phyloP scores from a whole-genome alignment of 2,888 invertebrate genomes.

The Galerucella pusilla region DNA sequence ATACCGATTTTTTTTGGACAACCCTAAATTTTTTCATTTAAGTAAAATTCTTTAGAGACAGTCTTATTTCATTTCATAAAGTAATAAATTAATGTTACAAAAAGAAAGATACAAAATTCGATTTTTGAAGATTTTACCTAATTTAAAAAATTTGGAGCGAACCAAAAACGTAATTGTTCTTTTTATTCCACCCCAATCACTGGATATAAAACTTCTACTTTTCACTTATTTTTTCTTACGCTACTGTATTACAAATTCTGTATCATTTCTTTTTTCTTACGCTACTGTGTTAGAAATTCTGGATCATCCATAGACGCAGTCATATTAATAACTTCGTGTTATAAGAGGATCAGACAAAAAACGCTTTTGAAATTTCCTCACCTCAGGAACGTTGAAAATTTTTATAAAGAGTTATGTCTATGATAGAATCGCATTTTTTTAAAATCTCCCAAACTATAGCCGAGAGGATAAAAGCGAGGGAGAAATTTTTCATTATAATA shows the following conservation, averaged over 20 bases:
- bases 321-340: constrained; percentile 41
- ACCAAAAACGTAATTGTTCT: no score
- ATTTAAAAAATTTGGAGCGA: no score
- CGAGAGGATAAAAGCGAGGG: neutral
- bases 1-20: no score
- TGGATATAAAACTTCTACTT: neutral
- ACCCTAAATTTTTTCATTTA: no score
- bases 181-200: no score
- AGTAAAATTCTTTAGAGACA: no score
- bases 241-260: constrained; percentile 25
- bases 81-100: no score
- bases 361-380: constrained; percentile 21
- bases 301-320: constrained; percentile 33
- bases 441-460: neutral
- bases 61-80: no score
- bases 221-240: constrained; percentile 7
- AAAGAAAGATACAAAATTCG: no score
- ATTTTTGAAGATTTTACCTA: no score
- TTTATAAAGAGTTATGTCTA: constrained; percentile 20
- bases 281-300: constrained; percentile 25
- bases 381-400: constrained; percentile 20
- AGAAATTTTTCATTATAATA: neutral
- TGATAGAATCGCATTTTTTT: constrained; percentile 11
- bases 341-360: constrained; percentile 31
- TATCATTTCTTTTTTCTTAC: constrained; percentile 13